Conservation (phyloP, 2,888 invertebrate genomes). For the Scrobipalpa atriplicella region DNA sequence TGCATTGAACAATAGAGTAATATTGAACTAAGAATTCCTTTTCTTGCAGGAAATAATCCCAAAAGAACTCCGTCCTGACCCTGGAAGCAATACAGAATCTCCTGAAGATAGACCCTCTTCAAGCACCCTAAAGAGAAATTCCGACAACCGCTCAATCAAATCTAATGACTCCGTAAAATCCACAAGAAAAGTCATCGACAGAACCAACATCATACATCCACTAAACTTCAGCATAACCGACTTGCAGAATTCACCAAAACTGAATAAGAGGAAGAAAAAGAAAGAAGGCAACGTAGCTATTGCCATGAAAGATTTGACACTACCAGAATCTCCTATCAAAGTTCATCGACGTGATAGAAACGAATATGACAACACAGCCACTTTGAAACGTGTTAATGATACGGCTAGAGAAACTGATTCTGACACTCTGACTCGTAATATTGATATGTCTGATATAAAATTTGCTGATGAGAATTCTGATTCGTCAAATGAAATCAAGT, state of each 20-base stretch:
- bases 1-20: not conserved
- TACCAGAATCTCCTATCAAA: conserved; percentile 66
- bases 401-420: conserved; percentile 84
- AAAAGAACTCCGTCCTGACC: conserved; percentile 73
- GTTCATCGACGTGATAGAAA: conserved; percentile 63
- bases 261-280: conserved; percentile 62
- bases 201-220: conserved; percentile 74
- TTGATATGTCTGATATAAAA: conserved; percentile 85
- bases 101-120: conserved; percentile 83
- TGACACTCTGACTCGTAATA: conserved; percentile 78
- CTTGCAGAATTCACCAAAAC: conserved; percentile 70
- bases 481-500: conserved; percentile 75
- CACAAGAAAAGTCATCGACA: conserved; percentile 62
- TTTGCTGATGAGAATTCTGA: conserved; percentile 88
- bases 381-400: conserved; percentile 85
- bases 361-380: conserved; percentile 62
- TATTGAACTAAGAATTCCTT: no score
- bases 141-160: conserved; percentile 57
- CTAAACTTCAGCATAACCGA: conserved; percentile 78
- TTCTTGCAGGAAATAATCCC: conserved; percentile 77
- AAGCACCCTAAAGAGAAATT: conserved; percentile 60
- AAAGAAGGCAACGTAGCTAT: conserved; percentile 62
- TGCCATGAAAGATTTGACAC: conserved; percentile 70
- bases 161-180: conserved; percentile 70
- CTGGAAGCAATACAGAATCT: conserved; percentile 87